Conservation (phyloP, 2,888 invertebrate genomes). For the Prosapia bicincta region DNA sequence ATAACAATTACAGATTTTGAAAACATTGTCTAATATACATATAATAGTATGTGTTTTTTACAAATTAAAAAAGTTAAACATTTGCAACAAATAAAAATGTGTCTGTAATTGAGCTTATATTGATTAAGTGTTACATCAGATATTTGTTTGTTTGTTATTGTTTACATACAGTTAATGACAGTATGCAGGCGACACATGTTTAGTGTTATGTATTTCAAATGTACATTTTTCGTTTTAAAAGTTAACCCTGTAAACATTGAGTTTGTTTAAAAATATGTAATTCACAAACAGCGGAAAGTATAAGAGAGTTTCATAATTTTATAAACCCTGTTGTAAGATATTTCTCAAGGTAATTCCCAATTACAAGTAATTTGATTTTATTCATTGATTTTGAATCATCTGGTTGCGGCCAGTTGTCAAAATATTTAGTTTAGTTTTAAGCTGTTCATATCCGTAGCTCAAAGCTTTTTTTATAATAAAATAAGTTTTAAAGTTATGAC, state of each 20-base stretch:
- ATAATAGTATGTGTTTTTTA: no score
- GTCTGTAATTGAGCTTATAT: no score
- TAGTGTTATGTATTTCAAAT: not conserved
- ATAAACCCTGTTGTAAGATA: not conserved
- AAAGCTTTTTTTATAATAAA: conserved; percentile 33
- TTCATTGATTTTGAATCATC: not conserved
- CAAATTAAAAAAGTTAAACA: no score
- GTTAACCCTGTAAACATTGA: not conserved
- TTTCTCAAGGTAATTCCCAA: not conserved
- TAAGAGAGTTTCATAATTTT: not conserved
- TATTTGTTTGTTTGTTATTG: not conserved
- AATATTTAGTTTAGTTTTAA: not conserved
- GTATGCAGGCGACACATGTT: no score
- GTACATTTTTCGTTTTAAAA: not conserved
- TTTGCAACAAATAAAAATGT: no score
- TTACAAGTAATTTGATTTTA: not conserved
- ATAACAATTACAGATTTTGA: no score
- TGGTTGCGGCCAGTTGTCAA: not conserved
- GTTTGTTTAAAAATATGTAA: not conserved
- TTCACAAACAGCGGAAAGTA: not conserved
- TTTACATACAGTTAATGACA: not conserved
- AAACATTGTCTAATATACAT: no score
- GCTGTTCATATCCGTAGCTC: conserved; percentile 22
- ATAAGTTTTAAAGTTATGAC: conserved; percentile 21
- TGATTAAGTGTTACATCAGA: not conserved